These are phyloP conservation scores for Pogonus chalceus DNA, from an alignment of 1,140 invertebrate species.

Conservation along the genomic window DNA sequence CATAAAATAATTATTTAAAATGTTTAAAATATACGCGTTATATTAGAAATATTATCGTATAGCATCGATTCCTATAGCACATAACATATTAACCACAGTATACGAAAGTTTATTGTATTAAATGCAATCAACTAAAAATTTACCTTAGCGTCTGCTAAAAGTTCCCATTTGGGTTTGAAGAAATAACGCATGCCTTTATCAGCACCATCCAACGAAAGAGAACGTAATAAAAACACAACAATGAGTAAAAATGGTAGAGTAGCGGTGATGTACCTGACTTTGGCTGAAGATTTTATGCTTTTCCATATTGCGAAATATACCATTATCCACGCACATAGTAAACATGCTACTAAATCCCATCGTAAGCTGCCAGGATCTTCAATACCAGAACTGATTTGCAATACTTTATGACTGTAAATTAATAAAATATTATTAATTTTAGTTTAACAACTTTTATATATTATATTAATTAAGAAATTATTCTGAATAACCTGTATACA, in stretches of 20 bases:
- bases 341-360: slow-evolving; percentile 77
- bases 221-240: slow-evolving; percentile 66
- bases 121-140: neutral
- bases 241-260: slow-evolving; percentile 76
- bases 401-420: slow-evolving; percentile 63
- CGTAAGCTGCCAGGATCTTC: slow-evolving; percentile 69
- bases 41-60: too few relatives aligned
- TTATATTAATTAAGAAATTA: too few relatives aligned
- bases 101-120: neutral
- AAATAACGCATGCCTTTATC: slow-evolving; percentile 70
- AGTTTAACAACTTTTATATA: neutral
- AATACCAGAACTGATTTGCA: slow-evolving; percentile 71
- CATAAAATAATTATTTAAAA: too few relatives aligned
- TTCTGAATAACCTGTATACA: too few relatives aligned
- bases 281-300: slow-evolving; percentile 76
- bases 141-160: slow-evolving; percentile 71
- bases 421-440: slow-evolving; percentile 9
- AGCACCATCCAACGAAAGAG: slow-evolving; percentile 72
- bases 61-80: too few relatives aligned
- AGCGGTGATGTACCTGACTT: slow-evolving; percentile 77
- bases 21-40: too few relatives aligned
- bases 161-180: slow-evolving; percentile 78
- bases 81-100: too few relatives aligned
- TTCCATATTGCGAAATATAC: slow-evolving; percentile 92
- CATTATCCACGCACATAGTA: slow-evolving; percentile 78